Percentiles rank a stretch among this genome's conserved stretches.
Conservation (phyloP, 2,797 vertebrate species). For the Varecia variegata region DNA sequence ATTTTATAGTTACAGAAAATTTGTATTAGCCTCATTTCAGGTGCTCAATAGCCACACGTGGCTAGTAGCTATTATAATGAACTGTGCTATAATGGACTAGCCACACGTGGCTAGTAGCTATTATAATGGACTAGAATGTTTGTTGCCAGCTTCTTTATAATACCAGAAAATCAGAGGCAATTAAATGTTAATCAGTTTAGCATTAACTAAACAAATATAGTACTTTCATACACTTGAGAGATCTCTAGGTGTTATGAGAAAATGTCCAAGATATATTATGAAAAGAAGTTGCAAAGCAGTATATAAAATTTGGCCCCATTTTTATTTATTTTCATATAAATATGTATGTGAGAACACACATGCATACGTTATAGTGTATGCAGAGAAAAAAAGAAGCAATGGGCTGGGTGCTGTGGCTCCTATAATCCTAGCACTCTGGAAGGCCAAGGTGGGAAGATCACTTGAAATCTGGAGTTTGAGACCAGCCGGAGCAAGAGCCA, state of each 20-base stretch:
- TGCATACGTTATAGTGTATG: background rate
- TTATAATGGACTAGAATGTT: background rate
- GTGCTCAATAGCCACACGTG: background rate
- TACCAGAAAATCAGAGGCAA: background rate
- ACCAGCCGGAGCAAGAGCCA: too few species aligned
- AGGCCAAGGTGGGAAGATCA: too few species aligned
- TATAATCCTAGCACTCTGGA: too few species aligned
- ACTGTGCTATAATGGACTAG: background rate
- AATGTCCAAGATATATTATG: background rate
- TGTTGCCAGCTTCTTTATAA: background rate
- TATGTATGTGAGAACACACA: background rate
- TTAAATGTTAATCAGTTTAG: background rate
- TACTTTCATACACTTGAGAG: background rate
- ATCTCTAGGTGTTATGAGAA: background rate
- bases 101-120: background rate
- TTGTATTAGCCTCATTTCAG: too few species aligned
- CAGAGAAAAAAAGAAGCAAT: background rate
- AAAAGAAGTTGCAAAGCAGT: background rate
- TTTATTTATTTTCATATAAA: background rate
- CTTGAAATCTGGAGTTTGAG: too few species aligned
- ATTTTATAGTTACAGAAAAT: too few species aligned
- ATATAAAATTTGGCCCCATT: background rate
- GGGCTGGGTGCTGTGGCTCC: too few species aligned
- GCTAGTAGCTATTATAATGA: background rate
- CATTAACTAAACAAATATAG: constrained; percentile 16